Evolutionary conservation across 2,888 invertebrate species (phyloP), one percentile per base, ranked within the genome.

Genomic region (Patella ulyssiponensis): DNA sequence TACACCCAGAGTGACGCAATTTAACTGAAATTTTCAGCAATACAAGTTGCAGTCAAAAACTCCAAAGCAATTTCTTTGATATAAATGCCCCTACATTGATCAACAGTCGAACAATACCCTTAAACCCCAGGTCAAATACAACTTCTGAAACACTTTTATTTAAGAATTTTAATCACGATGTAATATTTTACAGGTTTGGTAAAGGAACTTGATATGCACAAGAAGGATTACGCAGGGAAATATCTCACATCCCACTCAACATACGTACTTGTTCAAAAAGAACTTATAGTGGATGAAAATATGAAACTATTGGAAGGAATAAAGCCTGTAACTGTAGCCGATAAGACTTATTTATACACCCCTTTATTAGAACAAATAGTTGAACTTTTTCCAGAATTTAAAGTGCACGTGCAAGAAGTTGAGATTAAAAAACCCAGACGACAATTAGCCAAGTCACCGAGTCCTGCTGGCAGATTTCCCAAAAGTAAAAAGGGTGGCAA

Each of bases 231-330:
- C 78, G 91, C 91, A 74, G 86, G 86, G 76, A 90, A 90, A 81
- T 88, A 86, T 81, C 85, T 91, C 69, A 79, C 79, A n/a, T 88
- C 89, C n/a, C 89, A 90, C 77, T 82, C 82, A 80, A 90, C 90
- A 23, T 91, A 91, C 82, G 87, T 91, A 74, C 86, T 90, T 33
- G 89, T 91, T 27, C 86, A 88, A 81, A 91, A 91, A 79, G 89
- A 90, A 81, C 77, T 71, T 3, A 17, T 81, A 53, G 14, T 69
- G 12, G 78, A 78, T 27, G 81, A 80, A 20, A 73, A 44, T 1
- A 74, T 84, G 9, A 44, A 9, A 44, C 44, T 9, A 7, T 52
- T 80, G 69, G 79, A 82, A 12, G 85, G 83, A 71, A 79, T 77
- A 54, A 77, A 79, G 11, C 75, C 74, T 20, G 77, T 79, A 23